Conservation (phyloP, 2,113 vertebrate genomes). For the Machaerirhynchus nigripectus region DNA sequence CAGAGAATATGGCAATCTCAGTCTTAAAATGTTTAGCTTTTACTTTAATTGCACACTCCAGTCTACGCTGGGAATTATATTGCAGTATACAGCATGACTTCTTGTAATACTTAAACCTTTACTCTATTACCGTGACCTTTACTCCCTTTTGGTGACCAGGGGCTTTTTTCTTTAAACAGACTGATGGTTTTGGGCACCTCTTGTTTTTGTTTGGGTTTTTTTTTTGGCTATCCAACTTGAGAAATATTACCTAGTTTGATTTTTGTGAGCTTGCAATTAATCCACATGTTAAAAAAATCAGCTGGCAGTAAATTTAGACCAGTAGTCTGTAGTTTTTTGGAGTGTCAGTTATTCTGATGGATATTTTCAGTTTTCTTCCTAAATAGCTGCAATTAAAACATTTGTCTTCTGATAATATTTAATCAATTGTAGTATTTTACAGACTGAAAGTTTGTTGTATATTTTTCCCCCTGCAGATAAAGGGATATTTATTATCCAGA, state of each 20-base stretch:
- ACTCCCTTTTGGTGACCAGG: not conserved
- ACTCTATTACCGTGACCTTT: not conserved
- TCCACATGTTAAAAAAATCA: not conserved
- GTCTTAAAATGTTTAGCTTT: not conserved
- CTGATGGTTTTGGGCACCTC: not conserved
- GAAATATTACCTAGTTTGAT: not conserved
- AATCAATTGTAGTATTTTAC: not conserved
- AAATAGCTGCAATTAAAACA: not conserved
- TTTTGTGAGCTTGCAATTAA: not conserved
- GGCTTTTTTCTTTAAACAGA: not conserved
- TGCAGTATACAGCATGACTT: not conserved
- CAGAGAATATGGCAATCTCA: not conserved
- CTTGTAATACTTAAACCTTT: not conserved
- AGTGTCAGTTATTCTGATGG: not conserved
- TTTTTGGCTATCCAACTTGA: not conserved
- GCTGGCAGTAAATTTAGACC: not conserved
- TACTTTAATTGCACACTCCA: not conserved
- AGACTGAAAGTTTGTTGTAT: not conserved
- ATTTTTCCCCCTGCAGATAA: constrained; percentile 71
- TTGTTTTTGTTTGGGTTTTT: not conserved
- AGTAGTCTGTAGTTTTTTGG: not conserved
- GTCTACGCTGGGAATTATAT: not conserved
- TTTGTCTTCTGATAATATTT: not conserved
- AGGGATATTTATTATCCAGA: constrained; percentile 87
- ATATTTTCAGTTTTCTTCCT: not conserved